A percentile compares a stretch with the other conserved stretches of the same genome.
Conservation (phyloP, 2,797 vertebrate genomes). For the Acanthis flammea region DNA sequence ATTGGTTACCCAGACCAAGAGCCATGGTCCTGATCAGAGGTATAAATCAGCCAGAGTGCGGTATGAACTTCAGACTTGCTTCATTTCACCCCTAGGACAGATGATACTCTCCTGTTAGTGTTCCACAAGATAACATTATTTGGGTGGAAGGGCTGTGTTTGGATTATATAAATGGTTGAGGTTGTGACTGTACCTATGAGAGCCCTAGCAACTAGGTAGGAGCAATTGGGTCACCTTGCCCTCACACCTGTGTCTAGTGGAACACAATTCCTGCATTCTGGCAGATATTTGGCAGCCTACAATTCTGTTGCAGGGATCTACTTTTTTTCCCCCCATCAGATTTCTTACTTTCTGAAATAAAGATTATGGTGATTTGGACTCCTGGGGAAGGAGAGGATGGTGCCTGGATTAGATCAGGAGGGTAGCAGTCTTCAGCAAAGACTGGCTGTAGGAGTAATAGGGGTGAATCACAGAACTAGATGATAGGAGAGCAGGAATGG, state of each 20-base stretch:
- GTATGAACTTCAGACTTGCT: not conserved
- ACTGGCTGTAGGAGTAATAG: not conserved
- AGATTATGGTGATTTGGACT: not conserved
- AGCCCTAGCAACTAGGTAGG: not conserved
- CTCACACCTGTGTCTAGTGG: not conserved
- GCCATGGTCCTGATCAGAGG: not conserved
- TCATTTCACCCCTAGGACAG: not conserved
- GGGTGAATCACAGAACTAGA: not conserved
- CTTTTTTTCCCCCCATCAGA: accelerated
- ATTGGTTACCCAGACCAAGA: not conserved
- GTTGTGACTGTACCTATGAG: not conserved
- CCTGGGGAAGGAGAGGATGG: not conserved
- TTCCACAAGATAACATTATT: not conserved
- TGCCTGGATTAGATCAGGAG: not conserved
- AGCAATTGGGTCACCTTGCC: not conserved
- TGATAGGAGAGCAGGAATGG: not conserved
- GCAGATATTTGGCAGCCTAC: not conserved
- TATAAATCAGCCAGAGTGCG: not conserved
- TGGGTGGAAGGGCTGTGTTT: not conserved
- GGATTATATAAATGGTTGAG: not conserved
- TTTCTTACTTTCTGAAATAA: not conserved
- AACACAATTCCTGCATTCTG: not conserved
- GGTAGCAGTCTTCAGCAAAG: not conserved
- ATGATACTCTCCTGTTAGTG: not conserved
- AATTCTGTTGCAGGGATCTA: not conserved